A percentile compares a stretch with the other conserved stretches of the same genome.
phyloP scores from a whole-genome alignment of 2,797 vertebrate genomes.

The Brachymystax lenok region DNA sequence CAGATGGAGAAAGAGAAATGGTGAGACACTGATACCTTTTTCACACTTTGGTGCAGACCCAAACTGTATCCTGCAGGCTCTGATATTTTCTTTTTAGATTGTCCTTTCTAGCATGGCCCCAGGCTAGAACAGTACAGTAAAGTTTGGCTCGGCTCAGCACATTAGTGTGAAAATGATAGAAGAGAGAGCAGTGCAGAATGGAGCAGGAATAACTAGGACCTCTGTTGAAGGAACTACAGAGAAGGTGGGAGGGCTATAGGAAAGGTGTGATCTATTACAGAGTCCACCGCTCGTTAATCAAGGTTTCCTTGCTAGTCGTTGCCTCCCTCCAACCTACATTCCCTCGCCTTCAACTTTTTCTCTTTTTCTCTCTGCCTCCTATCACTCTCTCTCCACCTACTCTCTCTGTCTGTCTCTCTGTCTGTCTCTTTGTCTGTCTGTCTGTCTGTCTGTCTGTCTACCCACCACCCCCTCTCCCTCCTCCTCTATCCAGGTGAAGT shows the following conservation, averaged over 20 bases:
- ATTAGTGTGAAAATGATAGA: background rate
- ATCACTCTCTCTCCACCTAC: conserved; percentile 1
- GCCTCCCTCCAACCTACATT: conserved; percentile 34
- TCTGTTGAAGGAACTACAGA: background rate
- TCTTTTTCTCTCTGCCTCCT: background rate
- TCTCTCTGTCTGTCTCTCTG: background rate
- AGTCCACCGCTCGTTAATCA: conserved; percentile 31
- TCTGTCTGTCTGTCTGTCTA: background rate
- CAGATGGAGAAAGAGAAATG: too few species aligned
- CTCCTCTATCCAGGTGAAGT: conserved; percentile 82
- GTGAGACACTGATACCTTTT: too few species aligned
- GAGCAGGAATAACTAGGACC: background rate
- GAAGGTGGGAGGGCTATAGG: background rate
- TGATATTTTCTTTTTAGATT: too few species aligned
- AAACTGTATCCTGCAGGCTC: too few species aligned
- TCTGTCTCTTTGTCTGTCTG: background rate
- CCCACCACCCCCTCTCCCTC: background rate
- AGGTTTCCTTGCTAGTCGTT: conserved; percentile 4
- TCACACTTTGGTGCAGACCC: too few species aligned
- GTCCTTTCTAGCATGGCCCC: too few species aligned
- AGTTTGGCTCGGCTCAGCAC: background rate
- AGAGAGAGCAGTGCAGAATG: background rate
- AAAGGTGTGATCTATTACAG: background rate
- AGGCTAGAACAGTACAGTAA: background rate
- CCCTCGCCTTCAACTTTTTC: conserved; percentile 21